Percentiles rank a stretch among this genome's conserved stretches.
These are phyloP conservation scores for Dascillus cervinus DNA, from an alignment of 2,888 invertebrate species.

Conservation along the genomic window DNA sequence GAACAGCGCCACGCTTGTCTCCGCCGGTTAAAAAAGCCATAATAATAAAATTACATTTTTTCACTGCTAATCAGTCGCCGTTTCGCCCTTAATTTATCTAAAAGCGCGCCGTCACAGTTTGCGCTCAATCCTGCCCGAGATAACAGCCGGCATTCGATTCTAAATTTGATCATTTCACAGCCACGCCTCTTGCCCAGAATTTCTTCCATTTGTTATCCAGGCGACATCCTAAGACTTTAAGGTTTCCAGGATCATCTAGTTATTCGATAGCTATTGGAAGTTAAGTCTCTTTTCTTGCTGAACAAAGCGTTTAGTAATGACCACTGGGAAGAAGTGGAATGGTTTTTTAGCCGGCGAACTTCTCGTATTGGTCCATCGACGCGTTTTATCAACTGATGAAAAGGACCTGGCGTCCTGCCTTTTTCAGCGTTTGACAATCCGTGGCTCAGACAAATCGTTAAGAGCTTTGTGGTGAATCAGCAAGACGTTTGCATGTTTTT, in stretches of 20 bases:
- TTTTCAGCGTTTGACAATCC: conserved; percentile 28
- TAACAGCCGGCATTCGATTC: too few species aligned
- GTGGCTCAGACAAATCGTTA: conserved; percentile 27
- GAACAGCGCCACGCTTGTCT: too few species aligned
- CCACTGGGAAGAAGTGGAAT: conserved; percentile 24
- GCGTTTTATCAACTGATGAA: conserved; percentile 15
- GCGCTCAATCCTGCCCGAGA: too few species aligned
- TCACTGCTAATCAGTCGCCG: too few species aligned
- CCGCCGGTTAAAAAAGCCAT: too few species aligned
- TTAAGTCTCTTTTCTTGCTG: conserved; percentile 38
- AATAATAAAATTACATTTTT: too few species aligned
- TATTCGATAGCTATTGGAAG: conserved; percentile 36
- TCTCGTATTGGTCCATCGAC: too few species aligned
- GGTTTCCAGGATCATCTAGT: conserved; percentile 35
- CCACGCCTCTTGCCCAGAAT: conserved; percentile 32
- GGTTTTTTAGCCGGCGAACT: conserved; percentile 14
- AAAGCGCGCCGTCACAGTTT: too few species aligned
- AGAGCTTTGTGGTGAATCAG: conserved; percentile 28
- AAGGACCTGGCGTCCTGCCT: conserved; percentile 13
- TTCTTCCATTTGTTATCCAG: conserved; percentile 36
- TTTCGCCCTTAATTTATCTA: too few species aligned
- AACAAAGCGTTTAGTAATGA: conserved; percentile 44
- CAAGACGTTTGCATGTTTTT: conserved; percentile 20
- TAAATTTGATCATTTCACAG: conserved; percentile 34
- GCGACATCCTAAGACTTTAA: conserved; percentile 31